Percentiles rank a stretch among this genome's conserved stretches.
Conservation (phyloP, 1,140 invertebrate genomes). For the Lanistes nyassanus region DNA sequence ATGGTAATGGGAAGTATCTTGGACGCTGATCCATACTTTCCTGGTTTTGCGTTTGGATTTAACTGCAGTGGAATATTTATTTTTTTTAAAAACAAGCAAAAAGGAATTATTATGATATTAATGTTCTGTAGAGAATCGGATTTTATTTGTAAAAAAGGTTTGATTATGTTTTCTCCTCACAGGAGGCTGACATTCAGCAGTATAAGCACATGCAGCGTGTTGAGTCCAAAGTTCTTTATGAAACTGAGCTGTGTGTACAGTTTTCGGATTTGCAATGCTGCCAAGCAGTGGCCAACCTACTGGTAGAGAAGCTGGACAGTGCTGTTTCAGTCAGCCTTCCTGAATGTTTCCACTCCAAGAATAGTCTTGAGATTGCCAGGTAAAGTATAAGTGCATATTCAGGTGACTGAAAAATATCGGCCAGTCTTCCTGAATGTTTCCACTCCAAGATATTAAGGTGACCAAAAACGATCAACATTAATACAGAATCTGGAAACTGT, state of each 20-base stretch:
- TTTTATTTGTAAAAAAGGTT: not conserved
- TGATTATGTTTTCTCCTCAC: conserved; percentile 27
- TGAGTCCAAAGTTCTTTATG: conserved; percentile 50
- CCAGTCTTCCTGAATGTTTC: conserved; percentile 55
- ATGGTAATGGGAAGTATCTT: no score
- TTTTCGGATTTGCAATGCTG: conserved; percentile 60
- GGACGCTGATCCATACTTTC: no score
- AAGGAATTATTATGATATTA: no score
- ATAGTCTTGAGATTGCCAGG: conserved; percentile 58
- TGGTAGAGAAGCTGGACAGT: conserved; percentile 63
- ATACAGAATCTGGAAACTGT: no score
- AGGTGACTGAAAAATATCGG: conserved; percentile 7
- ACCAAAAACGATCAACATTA: no score
- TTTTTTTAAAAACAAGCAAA: no score
- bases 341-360: conserved; percentile 57
- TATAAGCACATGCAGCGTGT: conserved; percentile 50
- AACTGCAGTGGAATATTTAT: no score
- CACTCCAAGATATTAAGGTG: conserved; percentile 52
- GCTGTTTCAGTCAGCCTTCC: conserved; percentile 56
- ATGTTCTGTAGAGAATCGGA: no score
- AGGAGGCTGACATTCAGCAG: conserved; percentile 57
- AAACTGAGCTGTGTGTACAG: conserved; percentile 51
- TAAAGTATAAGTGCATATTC: conserved; percentile 20
- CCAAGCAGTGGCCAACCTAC: conserved; percentile 56
- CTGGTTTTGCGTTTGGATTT: no score